Evolutionary conservation across 30 jellyfish, hydroid and myxozoan genomes (phyloP).

Genomic region (Cassiopea xamachana): DNA sequence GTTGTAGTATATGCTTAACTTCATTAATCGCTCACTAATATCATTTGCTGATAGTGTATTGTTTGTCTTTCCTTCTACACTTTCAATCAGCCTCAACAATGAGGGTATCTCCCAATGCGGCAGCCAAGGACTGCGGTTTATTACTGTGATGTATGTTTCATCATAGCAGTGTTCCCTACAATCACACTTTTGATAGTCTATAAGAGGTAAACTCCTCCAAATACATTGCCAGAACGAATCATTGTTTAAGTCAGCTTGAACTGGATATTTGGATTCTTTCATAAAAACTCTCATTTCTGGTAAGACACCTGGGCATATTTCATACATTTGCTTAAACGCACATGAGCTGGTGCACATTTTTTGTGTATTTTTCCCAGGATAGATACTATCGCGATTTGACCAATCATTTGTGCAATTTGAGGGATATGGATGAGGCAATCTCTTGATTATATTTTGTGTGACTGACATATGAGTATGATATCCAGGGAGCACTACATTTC

Average conservation of each 20-base stretch:
- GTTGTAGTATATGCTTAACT: constrained; percentile 41
- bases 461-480: constrained; percentile 19
- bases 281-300: constrained; percentile 1
- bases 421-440: constrained; percentile 14
- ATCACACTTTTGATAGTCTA: background rate
- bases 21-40: constrained; percentile 37
- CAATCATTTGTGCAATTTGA: background rate
- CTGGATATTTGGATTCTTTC: background rate
- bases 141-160: background rate
- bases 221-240: background rate
- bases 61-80: background rate
- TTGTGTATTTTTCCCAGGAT: constrained; percentile 26
- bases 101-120: constrained; percentile 17
- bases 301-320: constrained; percentile 3
- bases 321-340: background rate
- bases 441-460: background rate
- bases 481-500: constrained; percentile 10
- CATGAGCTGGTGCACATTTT: constrained; percentile 2
- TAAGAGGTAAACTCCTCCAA: background rate
- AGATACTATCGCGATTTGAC: background rate
- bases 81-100: background rate
- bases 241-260: background rate
- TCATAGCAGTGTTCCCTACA: constrained; percentile 18
- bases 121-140: constrained; percentile 48
- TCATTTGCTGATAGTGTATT: constrained; percentile 5